A percentile compares a stretch with the other conserved stretches of the same genome.
phyloP scores from a whole-genome alignment of 2,888 invertebrate genomes.

The Trissoscelio sp. region DNA sequence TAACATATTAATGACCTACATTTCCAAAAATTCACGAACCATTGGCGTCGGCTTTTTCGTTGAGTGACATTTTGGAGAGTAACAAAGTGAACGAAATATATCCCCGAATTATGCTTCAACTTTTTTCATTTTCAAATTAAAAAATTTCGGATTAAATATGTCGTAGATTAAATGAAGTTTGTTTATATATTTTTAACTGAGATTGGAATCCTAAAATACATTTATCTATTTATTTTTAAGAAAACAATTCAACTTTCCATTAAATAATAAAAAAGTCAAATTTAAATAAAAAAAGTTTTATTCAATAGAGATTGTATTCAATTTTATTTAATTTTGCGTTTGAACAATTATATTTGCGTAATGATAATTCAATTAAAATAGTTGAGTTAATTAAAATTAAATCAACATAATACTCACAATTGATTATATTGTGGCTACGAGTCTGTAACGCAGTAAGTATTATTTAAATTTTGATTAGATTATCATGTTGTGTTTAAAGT shows the following conservation, averaged over 20 bases:
- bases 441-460: slow-evolving; percentile 22
- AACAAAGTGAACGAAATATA: slow-evolving; percentile 9
- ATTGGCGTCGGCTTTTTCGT: slow-evolving; percentile 22
- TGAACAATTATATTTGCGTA: slow-evolving; percentile 4
- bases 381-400: slow-evolving; percentile 35
- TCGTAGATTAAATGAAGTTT: neutral
- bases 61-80: slow-evolving; percentile 21
- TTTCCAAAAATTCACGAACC: slow-evolving; percentile 26
- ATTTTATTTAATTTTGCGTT: neutral
- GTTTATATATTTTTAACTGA: no score
- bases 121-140: slow-evolving; percentile 2
- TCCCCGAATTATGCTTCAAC: slow-evolving; percentile 5
- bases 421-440: slow-evolving; percentile 25
- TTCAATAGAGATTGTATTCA: no score
- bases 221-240: no score
- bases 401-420: slow-evolving; percentile 35
- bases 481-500: neutral
- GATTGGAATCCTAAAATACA: no score
- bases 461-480: slow-evolving; percentile 35
- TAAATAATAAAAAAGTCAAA: neutral
- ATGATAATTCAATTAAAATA: slow-evolving; percentile 2
- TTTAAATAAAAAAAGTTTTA: neutral
- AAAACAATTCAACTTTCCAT: no score
- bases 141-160: neutral
- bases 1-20: slow-evolving; percentile 41